Base-by-base conservation (phyloP, 2,888 invertebrate genomes). In the Torymus tubicola region DNA sequence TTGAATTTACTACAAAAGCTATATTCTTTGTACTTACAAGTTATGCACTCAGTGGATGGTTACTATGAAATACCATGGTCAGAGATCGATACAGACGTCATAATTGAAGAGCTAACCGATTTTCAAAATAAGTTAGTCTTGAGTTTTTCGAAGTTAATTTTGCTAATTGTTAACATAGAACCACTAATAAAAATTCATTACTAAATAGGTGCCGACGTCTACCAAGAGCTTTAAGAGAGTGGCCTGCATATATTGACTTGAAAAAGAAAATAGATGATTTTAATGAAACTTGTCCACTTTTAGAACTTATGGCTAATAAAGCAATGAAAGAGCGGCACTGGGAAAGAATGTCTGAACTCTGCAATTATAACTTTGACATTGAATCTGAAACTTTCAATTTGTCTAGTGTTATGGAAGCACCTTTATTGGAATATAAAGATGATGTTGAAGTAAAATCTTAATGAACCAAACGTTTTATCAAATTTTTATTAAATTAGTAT, bases 181-280 rank as follows among this genome's bases (percentile, higher is more conserved):
- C 42, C 42, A 8, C 5, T 42, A 42, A 42, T 8, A 42, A 5
- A 50, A 58, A 50, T 78, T 24, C 71, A 52, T 58, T 81, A 82
- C 10, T 31, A 83, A 83, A 60, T 81, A 95, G 97, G 87, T 97
- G 96, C 87, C 94, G 96, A 24, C 95, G 95, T 88, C 91, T 98
- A 70, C 97, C 97, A 0, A 95, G 94, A 89, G 96, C 93, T 0
- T 94, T 97, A 94, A 95, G 96, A 87, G 95, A 96, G 74, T 97
- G 97, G 97, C 96, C 96, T 0, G 97, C 97, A 0, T 98, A 92
- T 87, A 93, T 95, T 73, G 97, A 96, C 84, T 90, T 98, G 79
- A 97, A 96, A 88, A 94, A 94, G 83, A 97, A 96, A 91, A 97
- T 98, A 81, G 97, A 97, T 85, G 97, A 97, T 88, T 97, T 98